Base-by-base conservation (phyloP, 2,113 vertebrate genomes). In the Nerophis ophidion region DNA sequence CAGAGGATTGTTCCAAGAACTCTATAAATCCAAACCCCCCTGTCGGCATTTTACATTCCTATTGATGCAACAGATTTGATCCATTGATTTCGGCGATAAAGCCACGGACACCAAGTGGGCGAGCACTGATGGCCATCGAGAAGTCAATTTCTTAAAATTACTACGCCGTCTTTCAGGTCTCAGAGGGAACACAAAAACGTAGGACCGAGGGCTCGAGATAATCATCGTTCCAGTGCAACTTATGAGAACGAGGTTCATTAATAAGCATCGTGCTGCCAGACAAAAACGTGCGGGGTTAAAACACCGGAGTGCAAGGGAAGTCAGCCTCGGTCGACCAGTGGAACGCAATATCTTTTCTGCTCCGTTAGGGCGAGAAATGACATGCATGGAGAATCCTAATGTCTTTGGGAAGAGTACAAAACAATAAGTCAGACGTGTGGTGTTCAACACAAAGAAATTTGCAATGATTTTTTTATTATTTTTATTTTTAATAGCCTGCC, bases 391-490 rank as follows among this genome's bases (percentile, higher is more conserved):
- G 10, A 49, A 10, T 54, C 8, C n/a, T 54, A 38, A 36, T 54
- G 48, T 68, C 14, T 45, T 14, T 14, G 48, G 49, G 48, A 68
- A 66, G 58, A 26, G 26, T 26, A 67, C 48, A 46, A 57, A 49
- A 59, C 72, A 61, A 45, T 19, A 61, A 33, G 72, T 74, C 56
- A 70, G 48, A 62, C 48, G 50, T 61, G 50, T 72, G 76, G 38
- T 71, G 78, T 83, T 80, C 66, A 72, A 13, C 66, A 38, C 38
- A 65, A 70, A 61, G 56, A 68, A 78, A 84, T 72, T 66, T 79
- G 62, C 46, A 54, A 19, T 45, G 26, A 57, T 61, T 72, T 66
- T 1, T 4, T 68, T 76, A 73, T 79, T 71, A 83, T 74, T 50
- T 60, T 44, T 6, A 45, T 35, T 56, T 19, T 57, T 67, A 62